Conservation (phyloP, 2,113 vertebrate genomes). For the Lagopus muta region DNA sequence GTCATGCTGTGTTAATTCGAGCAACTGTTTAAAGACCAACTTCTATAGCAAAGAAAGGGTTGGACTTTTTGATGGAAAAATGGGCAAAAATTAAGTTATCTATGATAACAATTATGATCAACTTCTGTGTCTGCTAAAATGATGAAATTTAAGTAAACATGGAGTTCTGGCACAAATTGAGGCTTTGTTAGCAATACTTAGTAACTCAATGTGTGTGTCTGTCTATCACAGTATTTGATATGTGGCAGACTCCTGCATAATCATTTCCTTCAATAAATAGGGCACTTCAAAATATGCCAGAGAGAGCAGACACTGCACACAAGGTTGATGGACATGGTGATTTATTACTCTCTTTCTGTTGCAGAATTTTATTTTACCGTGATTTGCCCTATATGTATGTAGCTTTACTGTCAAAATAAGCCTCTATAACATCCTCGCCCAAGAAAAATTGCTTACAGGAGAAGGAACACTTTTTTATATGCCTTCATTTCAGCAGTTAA, state of each 20-base stretch:
- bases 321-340: not conserved
- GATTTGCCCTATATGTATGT: not conserved
- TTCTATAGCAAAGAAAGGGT: not conserved
- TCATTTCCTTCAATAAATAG: conserved; percentile 15
- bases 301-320: not conserved
- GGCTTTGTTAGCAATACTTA: not conserved
- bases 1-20: not conserved
- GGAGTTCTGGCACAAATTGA: not conserved
- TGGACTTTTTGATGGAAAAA: not conserved
- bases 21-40: not conserved
- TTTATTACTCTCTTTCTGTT: not conserved
- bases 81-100: not conserved
- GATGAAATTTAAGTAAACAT: not conserved
- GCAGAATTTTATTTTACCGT: not conserved
- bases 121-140: conserved; percentile 2
- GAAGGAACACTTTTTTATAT: not conserved
- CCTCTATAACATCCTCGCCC: not conserved
- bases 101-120: not conserved
- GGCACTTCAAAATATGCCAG: conserved; percentile 1
- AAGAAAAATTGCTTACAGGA: not conserved
- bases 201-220: not conserved
- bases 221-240: not conserved
- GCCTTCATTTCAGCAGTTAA: not conserved
- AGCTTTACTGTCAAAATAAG: conserved; percentile 11
- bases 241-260: not conserved